Conservation (phyloP, 2,113 vertebrate genomes). For the Chitala chitala region DNA sequence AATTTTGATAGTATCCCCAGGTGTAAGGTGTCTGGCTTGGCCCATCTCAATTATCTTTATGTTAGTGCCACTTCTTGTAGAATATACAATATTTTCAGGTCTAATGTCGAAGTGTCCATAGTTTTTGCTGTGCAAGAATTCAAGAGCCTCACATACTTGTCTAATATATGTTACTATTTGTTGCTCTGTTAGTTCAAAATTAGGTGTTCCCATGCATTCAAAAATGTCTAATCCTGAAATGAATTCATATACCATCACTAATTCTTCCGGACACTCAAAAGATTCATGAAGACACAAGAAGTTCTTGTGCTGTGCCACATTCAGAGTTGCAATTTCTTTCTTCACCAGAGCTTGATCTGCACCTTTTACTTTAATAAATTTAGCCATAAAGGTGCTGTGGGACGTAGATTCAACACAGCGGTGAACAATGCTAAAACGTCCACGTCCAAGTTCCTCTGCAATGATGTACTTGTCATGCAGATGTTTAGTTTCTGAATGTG, state of each 20-base stretch:
- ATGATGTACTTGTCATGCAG: constrained; percentile 88
- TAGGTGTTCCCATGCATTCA: constrained; percentile 77
- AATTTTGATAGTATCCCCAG: constrained; percentile 87
- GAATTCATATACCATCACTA: constrained; percentile 96
- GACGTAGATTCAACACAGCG: constrained; percentile 82
- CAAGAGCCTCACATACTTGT: constrained; percentile 86
- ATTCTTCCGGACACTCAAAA: constrained; percentile 91
- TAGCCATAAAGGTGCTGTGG: constrained; percentile 93
- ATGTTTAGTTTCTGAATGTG: constrained; percentile 80
- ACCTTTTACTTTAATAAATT: constrained; percentile 95
- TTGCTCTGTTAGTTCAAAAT: constrained; percentile 86
- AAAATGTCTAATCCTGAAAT: constrained; percentile 92
- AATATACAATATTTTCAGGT: constrained; percentile 92
- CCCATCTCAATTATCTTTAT: constrained; percentile 96
- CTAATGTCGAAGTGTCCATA: constrained; percentile 93
- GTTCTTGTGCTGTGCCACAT: constrained; percentile 78
- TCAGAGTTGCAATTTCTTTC: constrained; percentile 93
- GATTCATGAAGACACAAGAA: constrained; percentile 87
- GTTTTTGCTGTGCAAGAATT: constrained; percentile 79
- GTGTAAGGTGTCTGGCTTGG: constrained; percentile 83
- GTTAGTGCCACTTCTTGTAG: constrained; percentile 77
- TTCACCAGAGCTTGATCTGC: constrained; percentile 90
- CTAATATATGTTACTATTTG: constrained; percentile 81
- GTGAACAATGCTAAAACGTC: constrained; percentile 91
- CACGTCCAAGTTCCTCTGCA: constrained; percentile 91